phyloP scores from a whole-genome alignment of 2,113 vertebrate genomes.

The Misgurnus anguillicaudatus region DNA sequence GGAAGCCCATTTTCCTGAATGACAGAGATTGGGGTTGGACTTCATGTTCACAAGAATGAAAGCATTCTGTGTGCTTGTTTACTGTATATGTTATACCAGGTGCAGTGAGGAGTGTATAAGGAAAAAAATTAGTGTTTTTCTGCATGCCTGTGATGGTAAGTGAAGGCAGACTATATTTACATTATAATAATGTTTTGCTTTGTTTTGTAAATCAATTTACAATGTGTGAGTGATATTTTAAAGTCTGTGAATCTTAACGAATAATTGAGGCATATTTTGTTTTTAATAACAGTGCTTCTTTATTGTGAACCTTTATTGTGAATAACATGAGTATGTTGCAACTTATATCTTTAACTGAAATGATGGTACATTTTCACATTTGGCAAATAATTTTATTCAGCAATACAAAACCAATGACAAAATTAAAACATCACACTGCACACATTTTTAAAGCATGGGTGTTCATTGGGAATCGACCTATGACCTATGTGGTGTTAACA shows the following conservation, averaged over 20 bases:
- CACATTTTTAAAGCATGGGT: no score
- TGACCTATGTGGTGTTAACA: no score
- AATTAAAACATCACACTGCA: no score
- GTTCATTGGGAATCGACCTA: no score
- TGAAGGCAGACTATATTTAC: neutral
- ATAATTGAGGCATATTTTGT: neutral
- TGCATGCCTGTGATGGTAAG: slow-evolving; percentile 13
- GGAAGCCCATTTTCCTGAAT: slow-evolving; percentile 69
- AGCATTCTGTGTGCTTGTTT: neutral
- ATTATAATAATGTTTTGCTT: neutral
- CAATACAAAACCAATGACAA: no score
- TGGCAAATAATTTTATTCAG: no score
- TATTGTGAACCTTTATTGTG: slow-evolving; percentile 2
- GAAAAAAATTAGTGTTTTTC: neutral
- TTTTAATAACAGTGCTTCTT: neutral
- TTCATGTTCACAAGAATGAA: slow-evolving; percentile 35
- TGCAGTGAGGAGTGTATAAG: slow-evolving; percentile 41
- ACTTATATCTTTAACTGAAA: neutral
- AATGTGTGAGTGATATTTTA: neutral
- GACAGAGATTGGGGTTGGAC: slow-evolving; percentile 61
- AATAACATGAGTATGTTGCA: neutral
- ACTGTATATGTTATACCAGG: slow-evolving; percentile 56
- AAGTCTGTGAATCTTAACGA: neutral
- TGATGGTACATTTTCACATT: neutral
- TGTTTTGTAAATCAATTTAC: neutral